A percentile compares a stretch with the other conserved stretches of the same genome.
These are phyloP conservation scores for Rhombomys opimus DNA, from an alignment of 2,113 vertebrate species.

Conservation along the genomic window DNA sequence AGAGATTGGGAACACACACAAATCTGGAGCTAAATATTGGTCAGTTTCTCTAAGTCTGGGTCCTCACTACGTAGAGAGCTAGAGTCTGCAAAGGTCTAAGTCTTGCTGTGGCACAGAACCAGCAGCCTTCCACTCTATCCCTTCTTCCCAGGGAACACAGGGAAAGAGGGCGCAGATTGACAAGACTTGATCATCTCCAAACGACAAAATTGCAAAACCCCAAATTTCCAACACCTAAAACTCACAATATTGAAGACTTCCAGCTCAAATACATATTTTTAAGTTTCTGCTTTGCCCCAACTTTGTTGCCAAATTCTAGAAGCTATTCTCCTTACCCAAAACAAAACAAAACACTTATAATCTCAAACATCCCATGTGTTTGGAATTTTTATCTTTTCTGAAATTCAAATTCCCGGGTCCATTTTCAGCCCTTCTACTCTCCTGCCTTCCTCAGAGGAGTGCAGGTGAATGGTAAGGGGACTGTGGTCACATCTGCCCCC, in stretches of 20 bases:
- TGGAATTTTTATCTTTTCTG: slow-evolving; percentile 72
- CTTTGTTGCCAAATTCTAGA: slow-evolving; percentile 66
- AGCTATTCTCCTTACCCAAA: slow-evolving; percentile 72
- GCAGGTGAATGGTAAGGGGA: background rate
- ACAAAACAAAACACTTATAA: slow-evolving; percentile 57
- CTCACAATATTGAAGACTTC: slow-evolving; percentile 70
- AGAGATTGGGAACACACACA: slow-evolving; percentile 85
- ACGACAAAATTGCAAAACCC: slow-evolving; percentile 67
- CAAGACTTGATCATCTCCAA: slow-evolving; percentile 64
- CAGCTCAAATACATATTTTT: slow-evolving; percentile 69
- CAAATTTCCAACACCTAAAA: slow-evolving; percentile 64
- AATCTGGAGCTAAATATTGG: slow-evolving; percentile 85
- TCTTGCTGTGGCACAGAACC: slow-evolving; percentile 76
- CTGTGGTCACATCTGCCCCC: background rate
- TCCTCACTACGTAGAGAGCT: slow-evolving; percentile 75
- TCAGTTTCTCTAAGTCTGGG: slow-evolving; percentile 82
- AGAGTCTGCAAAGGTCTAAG: slow-evolving; percentile 78
- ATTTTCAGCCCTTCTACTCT: slow-evolving; percentile 46
- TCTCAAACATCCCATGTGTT: slow-evolving; percentile 65
- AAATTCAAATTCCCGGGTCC: slow-evolving; percentile 63
- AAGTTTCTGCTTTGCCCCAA: slow-evolving; percentile 61
- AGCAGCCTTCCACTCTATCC: slow-evolving; percentile 40
- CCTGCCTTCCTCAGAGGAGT: slow-evolving; percentile 60
- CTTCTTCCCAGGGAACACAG: slow-evolving; percentile 69
- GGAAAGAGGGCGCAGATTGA: slow-evolving; percentile 64